Conservation (phyloP, 2,113 vertebrate genomes). For the Albula glossodonta region DNA sequence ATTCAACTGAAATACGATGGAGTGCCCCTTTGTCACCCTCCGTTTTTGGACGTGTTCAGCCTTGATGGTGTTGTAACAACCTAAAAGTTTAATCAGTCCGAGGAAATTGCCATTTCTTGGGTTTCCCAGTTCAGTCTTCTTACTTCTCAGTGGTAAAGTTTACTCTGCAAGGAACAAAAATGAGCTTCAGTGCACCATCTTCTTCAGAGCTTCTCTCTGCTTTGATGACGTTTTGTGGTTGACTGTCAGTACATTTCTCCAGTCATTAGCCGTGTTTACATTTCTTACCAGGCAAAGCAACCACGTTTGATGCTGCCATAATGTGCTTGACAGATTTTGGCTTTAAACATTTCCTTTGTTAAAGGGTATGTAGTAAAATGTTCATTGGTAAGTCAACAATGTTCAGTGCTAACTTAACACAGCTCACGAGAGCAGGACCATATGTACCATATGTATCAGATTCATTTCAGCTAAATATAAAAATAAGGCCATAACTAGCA, state of each 20-base stretch:
- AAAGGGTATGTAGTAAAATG: too few relatives aligned
- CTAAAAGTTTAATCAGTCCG: not conserved
- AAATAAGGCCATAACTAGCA: too few relatives aligned
- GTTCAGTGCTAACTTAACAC: too few relatives aligned
- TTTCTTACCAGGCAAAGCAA: constrained; percentile 33
- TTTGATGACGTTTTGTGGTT: constrained; percentile 22
- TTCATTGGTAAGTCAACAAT: too few relatives aligned
- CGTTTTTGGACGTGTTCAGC: constrained; percentile 11
- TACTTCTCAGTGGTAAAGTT: constrained; percentile 32
- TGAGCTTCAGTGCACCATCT: constrained; percentile 17
- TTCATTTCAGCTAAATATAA: too few relatives aligned
- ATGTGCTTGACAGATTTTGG: constrained; percentile 31
- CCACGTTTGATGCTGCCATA: constrained; percentile 31
- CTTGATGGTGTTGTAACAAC: not conserved
- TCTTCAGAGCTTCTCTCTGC: constrained; percentile 24
- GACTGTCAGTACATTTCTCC: constrained; percentile 23
- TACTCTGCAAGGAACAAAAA: constrained; percentile 27
- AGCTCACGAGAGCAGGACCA: too few relatives aligned
- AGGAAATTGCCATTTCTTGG: constrained; percentile 19
- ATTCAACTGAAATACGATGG: not conserved
- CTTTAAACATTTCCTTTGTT: constrained; percentile 22
- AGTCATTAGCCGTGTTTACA: constrained; percentile 17
- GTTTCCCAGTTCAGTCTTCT: constrained; percentile 17
- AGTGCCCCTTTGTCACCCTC: not conserved
- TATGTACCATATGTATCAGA: too few relatives aligned